Evolutionary conservation across 2,888 invertebrate genomes (phyloP), one percentile per base, ranked within the genome.

Genomic region (Diloba caeruleocephala): DNA sequence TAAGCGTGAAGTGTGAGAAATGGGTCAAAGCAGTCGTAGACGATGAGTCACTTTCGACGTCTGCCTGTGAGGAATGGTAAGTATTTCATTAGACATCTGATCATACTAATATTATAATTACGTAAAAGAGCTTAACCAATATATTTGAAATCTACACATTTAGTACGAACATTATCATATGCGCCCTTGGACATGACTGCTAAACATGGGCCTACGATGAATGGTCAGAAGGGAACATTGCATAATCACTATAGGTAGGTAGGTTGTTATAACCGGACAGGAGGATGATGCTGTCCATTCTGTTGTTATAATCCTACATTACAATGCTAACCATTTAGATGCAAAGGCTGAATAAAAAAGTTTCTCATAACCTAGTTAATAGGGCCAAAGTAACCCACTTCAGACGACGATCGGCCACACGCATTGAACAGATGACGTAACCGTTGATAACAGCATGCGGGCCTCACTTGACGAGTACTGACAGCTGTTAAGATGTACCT

Each of bases 391-490:
- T 55, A 48, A 52, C 60, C 56, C 61, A 50, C 51, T 50, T 17
- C 17, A 39, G n/a, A n/a, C 21, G 28, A 37, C 17, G 31, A 37
- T 45, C 46, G 60, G 60, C 69, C 69, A 72, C 70, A 72, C 73
- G 56, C 69, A 60, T 49, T 23, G 64, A 42, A 44, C 70, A 71
- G 53, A 73, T 72, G 71, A 62, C 70, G 70, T 54, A 55, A 65
- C 54, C 41, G 34, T 50, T 52, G 73, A 72, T 71, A 71, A 56
- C 48, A 58, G 42, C 42, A 71, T 69, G 54, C 70, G 71, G 73
- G 70, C 54, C 36, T 49, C 48, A 54, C 45, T 71, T 62, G 62
- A 57, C 62, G 50, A 45, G 39, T 37, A 43, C 34, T 45, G 49
- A 60, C 68, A 57, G 72, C 54, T 61, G 67, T 37, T 51, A 41